Conservation (phyloP, 1,140 invertebrate genomes). For the Agrilus planipennis region DNA sequence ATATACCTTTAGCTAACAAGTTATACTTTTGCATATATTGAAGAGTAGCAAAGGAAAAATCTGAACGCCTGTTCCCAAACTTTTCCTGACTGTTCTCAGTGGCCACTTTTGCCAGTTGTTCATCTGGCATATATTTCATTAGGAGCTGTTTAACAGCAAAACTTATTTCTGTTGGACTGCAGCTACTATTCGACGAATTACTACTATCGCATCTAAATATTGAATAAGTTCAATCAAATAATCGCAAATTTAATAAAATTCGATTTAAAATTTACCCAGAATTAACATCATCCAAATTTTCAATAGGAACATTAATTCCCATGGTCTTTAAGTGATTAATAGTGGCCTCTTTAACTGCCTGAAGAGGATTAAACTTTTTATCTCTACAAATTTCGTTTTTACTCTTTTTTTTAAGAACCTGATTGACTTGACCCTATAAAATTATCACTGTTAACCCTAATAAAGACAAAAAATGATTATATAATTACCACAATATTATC, state of each 20-base stretch:
- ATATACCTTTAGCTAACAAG: conserved; percentile 35
- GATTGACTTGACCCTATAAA: conserved; percentile 37
- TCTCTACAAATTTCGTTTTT: conserved; percentile 27
- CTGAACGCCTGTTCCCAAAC: conserved; percentile 25
- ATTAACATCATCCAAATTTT: conserved; percentile 8
- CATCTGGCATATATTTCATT: conserved; percentile 49
- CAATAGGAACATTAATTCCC: conserved; percentile 33
- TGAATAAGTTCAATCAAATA: neutral
- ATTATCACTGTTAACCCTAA: neutral
- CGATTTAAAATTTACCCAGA: neutral
- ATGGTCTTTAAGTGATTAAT: conserved; percentile 38
- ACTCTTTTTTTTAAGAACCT: conserved; percentile 36
- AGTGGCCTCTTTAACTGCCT: conserved; percentile 38
- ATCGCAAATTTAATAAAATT: neutral
- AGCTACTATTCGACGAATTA: conserved; percentile 1
- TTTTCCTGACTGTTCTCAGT: conserved; percentile 9
- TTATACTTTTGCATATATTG: conserved; percentile 55
- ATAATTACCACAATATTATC: conserved; percentile 53
- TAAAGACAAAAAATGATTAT: too few relatives aligned
- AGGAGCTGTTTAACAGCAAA: conserved; percentile 46
- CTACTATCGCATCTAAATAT: neutral
- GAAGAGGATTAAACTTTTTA: too few relatives aligned
- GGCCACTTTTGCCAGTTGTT: conserved; percentile 35
- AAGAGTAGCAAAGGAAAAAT: conserved; percentile 51
- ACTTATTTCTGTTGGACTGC: conserved; percentile 22